Evolutionary conservation across 2,888 invertebrate species (phyloP).

Genomic region (Apotomis capreana): DNA sequence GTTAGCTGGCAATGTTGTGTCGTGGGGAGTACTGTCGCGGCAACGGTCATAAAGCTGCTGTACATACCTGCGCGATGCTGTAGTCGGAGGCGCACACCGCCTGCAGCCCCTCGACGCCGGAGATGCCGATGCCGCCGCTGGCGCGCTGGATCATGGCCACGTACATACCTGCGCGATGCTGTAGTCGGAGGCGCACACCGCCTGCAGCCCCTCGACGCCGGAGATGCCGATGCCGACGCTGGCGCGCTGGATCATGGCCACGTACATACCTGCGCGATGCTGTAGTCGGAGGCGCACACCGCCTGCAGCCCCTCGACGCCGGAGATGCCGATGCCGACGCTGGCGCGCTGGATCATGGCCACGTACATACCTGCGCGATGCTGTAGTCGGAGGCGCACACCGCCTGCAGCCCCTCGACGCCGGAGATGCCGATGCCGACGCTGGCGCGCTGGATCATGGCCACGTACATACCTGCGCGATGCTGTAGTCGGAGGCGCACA

Average conservation of each 20-base stretch:
- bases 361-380: slow-evolving; percentile 89
- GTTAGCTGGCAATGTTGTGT: neutral
- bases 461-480: slow-evolving; percentile 94
- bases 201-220: slow-evolving; percentile 82
- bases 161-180: slow-evolving; percentile 92
- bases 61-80: slow-evolving; percentile 93
- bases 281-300: slow-evolving; percentile 99
- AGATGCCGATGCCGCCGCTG: too few relatives aligned
- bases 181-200: slow-evolving; percentile 99
- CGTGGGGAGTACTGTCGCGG: neutral
- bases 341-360: too few relatives aligned
- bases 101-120: slow-evolving; percentile 76
- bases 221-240: too few relatives aligned
- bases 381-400: slow-evolving; percentile 99
- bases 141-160: too few relatives aligned
- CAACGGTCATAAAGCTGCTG: neutral
- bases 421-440: too few relatives aligned
- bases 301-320: slow-evolving; percentile 85
- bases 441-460: slow-evolving; percentile 84
- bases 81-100: slow-evolving; percentile 99
- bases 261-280: slow-evolving; percentile 91
- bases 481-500: slow-evolving; percentile 99
- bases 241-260: too few relatives aligned
- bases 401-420: slow-evolving; percentile 85
- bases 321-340: too few relatives aligned